Percentiles rank a stretch among this genome's conserved stretches.
These are phyloP conservation scores for Pardalotus punctatus DNA, from an alignment of 2,113 vertebrate genomes.

Conservation along the genomic window DNA sequence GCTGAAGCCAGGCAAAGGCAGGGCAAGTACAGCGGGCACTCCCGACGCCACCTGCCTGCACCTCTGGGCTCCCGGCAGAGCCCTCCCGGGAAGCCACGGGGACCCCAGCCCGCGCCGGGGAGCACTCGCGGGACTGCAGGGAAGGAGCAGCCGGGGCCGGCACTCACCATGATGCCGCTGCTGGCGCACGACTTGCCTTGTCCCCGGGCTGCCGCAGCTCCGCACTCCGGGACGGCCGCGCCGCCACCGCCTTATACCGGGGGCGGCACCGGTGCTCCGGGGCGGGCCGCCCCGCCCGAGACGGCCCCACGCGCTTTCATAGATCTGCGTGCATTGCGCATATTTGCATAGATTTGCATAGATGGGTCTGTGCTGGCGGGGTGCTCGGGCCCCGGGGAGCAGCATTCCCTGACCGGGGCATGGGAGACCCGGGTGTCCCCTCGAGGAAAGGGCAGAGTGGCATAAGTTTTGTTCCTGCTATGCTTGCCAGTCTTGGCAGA, in stretches of 20 bases:
- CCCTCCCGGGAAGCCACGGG: not conserved
- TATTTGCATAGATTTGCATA: not conserved
- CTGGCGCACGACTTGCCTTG: not conserved
- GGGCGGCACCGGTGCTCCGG: not conserved
- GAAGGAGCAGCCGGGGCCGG: not conserved
- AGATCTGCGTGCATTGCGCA: not conserved
- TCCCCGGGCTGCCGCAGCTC: not conserved
- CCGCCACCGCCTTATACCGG: not conserved
- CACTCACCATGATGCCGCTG: slow-evolving; percentile 58
- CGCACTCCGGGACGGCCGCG: not conserved
- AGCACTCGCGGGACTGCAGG: not conserved
- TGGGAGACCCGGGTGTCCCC: not conserved
- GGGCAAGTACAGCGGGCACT: not conserved
- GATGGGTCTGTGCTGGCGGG: not conserved
- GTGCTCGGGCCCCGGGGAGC: not conserved
- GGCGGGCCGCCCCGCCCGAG: not conserved
- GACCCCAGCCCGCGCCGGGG: not conserved
- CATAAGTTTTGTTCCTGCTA: fast-evolving
- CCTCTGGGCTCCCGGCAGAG: not conserved
- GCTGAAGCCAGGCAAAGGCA: slow-evolving; percentile 77
- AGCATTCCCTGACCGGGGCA: not conserved
- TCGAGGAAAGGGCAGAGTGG: not conserved
- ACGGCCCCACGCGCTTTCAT: not conserved
- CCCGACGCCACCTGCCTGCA: not conserved
- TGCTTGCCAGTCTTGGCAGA: not conserved